A percentile compares a stretch with the other conserved stretches of the same genome.
phyloP scores from a whole-genome alignment of 1,140 invertebrate species.

The Bombus pyrosoma region DNA sequence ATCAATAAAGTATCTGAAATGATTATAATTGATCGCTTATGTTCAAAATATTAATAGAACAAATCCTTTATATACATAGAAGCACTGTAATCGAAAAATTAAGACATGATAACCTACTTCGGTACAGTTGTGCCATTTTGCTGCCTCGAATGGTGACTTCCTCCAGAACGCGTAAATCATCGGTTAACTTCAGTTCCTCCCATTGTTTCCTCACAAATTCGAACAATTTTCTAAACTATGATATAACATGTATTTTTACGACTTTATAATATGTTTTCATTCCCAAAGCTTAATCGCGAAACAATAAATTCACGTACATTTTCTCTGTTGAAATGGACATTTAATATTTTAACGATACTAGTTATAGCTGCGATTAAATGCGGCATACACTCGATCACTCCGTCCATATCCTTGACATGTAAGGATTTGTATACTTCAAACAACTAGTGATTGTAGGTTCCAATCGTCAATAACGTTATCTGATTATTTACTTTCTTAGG shows the following conservation, averaged over 20 bases:
- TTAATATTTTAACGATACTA: not conserved
- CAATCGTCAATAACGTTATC: not conserved
- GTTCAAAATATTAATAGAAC: not conserved
- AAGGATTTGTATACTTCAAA: not conserved
- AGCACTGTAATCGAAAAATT: not conserved
- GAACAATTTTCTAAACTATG: slow-evolving; percentile 18
- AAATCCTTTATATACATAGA: not conserved
- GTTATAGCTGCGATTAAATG: not conserved
- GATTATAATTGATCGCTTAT: not conserved
- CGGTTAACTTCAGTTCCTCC: not conserved
- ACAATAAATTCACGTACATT: slow-evolving; percentile 4
- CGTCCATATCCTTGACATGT: not conserved
- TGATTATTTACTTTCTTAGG: not conserved
- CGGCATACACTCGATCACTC: slow-evolving; percentile 1
- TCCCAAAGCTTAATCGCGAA: no score
- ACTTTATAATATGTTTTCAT: not conserved
- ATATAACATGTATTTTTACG: not conserved
- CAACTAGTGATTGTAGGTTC: not conserved
- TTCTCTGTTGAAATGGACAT: not conserved
- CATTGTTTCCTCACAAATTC: not conserved
- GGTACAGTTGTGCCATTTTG: not conserved
- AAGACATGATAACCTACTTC: slow-evolving; percentile 7
- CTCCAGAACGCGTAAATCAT: slow-evolving; percentile 2
- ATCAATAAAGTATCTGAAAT: not conserved
- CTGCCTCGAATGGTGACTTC: not conserved